These are phyloP conservation scores for Acronicta leporina DNA, from an alignment of 2,888 invertebrate genomes.

Conservation along the genomic window DNA sequence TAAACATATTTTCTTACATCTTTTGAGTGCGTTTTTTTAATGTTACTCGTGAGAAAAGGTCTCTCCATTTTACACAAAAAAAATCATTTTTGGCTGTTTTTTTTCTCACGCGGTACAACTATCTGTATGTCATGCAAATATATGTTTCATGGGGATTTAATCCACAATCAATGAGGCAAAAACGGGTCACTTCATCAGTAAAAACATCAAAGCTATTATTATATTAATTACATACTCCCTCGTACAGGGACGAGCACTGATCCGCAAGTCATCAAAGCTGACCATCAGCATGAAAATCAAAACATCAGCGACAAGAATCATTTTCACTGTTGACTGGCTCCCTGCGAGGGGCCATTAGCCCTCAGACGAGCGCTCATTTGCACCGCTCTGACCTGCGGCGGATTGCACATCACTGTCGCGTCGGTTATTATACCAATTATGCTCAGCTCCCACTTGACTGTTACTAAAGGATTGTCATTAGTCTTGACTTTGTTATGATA, in stretches of 20 bases:
- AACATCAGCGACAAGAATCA: slow-evolving; percentile 43
- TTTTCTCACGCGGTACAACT: no score
- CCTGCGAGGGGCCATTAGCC: slow-evolving; percentile 44
- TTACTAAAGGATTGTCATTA: slow-evolving; percentile 37
- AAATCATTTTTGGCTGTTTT: no score
- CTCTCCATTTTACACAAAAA: no score
- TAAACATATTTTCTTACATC: no score
- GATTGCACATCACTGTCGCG: slow-evolving; percentile 57
- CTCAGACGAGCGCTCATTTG: slow-evolving; percentile 46
- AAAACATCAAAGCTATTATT: not conserved
- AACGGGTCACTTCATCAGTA: not conserved
- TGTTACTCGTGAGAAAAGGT: no score
- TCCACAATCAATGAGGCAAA: not conserved
- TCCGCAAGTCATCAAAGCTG: slow-evolving; percentile 9
- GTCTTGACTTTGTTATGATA: slow-evolving; percentile 31
- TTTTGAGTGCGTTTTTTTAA: no score
- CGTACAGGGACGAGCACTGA: slow-evolving; percentile 1
- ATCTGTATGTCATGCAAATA: no score
- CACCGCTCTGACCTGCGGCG: slow-evolving; percentile 47
- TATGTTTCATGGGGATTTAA: no score
- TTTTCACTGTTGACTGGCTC: slow-evolving; percentile 49
- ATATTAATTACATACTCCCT: not conserved
- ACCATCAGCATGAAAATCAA: slow-evolving; percentile 29
- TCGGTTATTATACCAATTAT: slow-evolving; percentile 58
- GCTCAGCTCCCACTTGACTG: slow-evolving; percentile 28